A percentile compares a stretch with the other conserved stretches of the same genome.
phyloP scores from a whole-genome alignment of 2,888 invertebrate species.

The Oegoconia quadripuncta region DNA sequence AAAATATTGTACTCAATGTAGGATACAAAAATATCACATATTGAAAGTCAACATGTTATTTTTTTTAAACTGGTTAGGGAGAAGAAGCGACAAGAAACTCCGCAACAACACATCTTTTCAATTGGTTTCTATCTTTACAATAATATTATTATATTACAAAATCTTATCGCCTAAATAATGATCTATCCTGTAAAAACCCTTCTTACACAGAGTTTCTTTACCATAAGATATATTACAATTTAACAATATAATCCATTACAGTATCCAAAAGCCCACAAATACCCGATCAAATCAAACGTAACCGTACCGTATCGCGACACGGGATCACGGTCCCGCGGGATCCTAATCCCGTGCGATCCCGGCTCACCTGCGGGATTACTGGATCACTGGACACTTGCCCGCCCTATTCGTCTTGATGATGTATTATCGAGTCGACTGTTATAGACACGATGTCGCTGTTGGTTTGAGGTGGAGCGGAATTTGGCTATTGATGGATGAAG shows the following conservation, averaged over 20 bases:
- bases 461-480: background rate
- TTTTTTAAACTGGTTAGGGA: too few species aligned
- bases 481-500: background rate
- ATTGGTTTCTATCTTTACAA: too few species aligned
- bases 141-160: too few species aligned
- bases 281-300: constrained; percentile 8
- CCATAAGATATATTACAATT: too few species aligned
- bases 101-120: too few species aligned
- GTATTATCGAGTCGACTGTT: constrained; percentile 47
- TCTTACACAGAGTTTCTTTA: too few species aligned
- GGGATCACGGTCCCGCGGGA: constrained; percentile 6
- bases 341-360: constrained; percentile 12
- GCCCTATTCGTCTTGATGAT: constrained; percentile 58
- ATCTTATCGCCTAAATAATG: too few species aligned
- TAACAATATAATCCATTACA: background rate
- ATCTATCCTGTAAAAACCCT: too few species aligned
- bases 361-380: constrained; percentile 36
- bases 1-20: too few species aligned
- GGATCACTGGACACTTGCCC: constrained; percentile 23
- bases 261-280: constrained; percentile 4
- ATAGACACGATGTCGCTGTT: constrained; percentile 56
- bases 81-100: too few species aligned
- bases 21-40: too few species aligned
- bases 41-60: too few species aligned
- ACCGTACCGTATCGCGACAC: constrained; percentile 2